These are phyloP conservation scores for Pristionchus fissidentatus DNA, from an alignment of 2,888 invertebrate genomes.

Conservation along the genomic window DNA sequence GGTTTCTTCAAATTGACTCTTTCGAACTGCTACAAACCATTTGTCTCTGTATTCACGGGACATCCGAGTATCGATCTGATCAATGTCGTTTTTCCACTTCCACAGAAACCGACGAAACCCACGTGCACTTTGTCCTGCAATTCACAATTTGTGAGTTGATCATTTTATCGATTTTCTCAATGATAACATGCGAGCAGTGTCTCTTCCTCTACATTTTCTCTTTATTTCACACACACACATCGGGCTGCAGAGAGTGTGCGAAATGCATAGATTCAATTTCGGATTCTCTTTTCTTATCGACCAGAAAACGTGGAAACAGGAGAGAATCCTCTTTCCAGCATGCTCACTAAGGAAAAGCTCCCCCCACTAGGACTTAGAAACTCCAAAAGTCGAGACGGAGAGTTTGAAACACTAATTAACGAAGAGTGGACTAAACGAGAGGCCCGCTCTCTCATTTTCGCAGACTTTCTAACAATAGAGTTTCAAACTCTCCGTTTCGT, in stretches of 20 bases:
- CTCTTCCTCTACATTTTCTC: no score
- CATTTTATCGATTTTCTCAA: background rate
- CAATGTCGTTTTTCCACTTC: constrained; percentile 21
- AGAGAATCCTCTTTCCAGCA: background rate
- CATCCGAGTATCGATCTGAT: constrained; percentile 46
- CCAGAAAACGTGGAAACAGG: background rate
- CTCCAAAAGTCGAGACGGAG: no score
- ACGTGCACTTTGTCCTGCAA: constrained; percentile 43
- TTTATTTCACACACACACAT: background rate
- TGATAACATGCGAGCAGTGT: no score
- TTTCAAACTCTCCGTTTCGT: no score
- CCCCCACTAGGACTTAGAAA: no score
- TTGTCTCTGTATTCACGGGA: background rate
- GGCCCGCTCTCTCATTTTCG: no score
- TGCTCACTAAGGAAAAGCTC: background rate
- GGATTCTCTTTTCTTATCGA: background rate
- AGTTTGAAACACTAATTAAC: no score
- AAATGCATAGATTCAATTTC: no score
- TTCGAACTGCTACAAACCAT: background rate
- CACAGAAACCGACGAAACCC: constrained; percentile 44
- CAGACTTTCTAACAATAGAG: no score
- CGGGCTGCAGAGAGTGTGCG: background rate
- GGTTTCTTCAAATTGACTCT: background rate
- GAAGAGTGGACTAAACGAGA: no score
- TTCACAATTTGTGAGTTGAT: no score